Conservation (phyloP, 2,797 vertebrate genomes). For the Gouania willdenowi region DNA sequence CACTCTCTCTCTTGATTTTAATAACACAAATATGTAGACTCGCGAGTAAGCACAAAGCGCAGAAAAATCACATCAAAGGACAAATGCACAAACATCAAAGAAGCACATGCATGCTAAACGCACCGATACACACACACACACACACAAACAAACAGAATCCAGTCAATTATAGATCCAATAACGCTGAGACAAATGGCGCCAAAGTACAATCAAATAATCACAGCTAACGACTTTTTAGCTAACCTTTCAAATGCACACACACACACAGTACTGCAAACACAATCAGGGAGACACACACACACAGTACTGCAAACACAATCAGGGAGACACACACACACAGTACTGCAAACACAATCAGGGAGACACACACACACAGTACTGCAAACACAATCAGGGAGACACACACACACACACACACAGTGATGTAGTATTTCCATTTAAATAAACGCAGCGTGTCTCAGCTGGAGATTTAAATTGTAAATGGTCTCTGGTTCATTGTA, state of each 20-base stretch:
- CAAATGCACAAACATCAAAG: neutral
- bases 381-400: slow-evolving; percentile 2
- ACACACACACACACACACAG: neutral
- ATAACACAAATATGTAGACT: slow-evolving; percentile 36
- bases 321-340: neutral
- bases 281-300: neutral
- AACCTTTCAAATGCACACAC: slow-evolving; percentile 36
- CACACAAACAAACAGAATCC: slow-evolving; percentile 12
- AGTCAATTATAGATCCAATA: slow-evolving; percentile 58
- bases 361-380: slow-evolving; percentile 1
- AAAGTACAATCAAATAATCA: slow-evolving; percentile 35
- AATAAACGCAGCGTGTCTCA: slow-evolving; percentile 32
- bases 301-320: neutral
- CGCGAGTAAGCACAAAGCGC: slow-evolving; percentile 3
- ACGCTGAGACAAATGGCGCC: slow-evolving; percentile 57
- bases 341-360: no score
- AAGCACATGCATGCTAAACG: slow-evolving; percentile 9
- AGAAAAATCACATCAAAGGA: neutral
- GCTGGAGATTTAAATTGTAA: slow-evolving; percentile 60
- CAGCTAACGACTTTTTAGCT: slow-evolving; percentile 42
- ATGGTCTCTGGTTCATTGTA: slow-evolving; percentile 25
- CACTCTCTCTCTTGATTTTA: slow-evolving; percentile 44
- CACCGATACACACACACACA: slow-evolving; percentile 1
- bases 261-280: neutral
- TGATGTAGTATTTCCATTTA: slow-evolving; percentile 42